Evolutionary conservation across 2,113 vertebrate species (phyloP), one percentile per base, ranked within the genome.

Genomic region (Aegithalos caudatus): DNA sequence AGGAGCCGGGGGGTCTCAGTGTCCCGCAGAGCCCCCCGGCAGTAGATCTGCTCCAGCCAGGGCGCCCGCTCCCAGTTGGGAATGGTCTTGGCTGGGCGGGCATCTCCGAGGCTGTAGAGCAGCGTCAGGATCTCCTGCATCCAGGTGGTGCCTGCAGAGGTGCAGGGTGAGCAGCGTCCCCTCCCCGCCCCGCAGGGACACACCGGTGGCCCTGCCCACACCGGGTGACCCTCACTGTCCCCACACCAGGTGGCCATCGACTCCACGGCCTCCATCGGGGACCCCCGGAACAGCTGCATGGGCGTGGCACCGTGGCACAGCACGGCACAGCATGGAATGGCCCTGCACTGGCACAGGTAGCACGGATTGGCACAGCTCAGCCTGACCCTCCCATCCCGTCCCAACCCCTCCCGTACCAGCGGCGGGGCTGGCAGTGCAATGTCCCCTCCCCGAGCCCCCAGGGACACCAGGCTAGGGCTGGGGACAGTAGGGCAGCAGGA

Each of bases 51-150:
- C 94, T 99, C 99, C 88, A 99, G 88, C 99, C 99, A 99, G 4
- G 99, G 99, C 1, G 97, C 94, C 31, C 98, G 97, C 58, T 90
- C 70, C 98, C 99, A 99, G 97, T 98, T 99, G 53, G 98, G 98
- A 19, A 98, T 91, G 44, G 97, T 98, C 56, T 97, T 97, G 77
- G 97, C 97, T 0, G 97, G 83, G 6, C 71, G 48, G 11, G 96
- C 77, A 4, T 99, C 96, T 6, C 98, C 99, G 3, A 45, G 80
- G 93, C 90, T 98, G 95, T 74, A 88, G 65, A 99, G 92, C 28
- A 99, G 96, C 8, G 97, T 98, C 92, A 99, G 93, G 28, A 98
- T 97, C 96, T 99, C 98, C 95, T 99, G 99, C 98, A 98, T 98
- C 99, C 99, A 99, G 3, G 98, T 99, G 62, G 99, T 99, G 28